Evolutionary conservation across 2,888 invertebrate species (phyloP), one percentile per base, ranked within the genome.

Genomic region (Amaurobius ferox): DNA sequence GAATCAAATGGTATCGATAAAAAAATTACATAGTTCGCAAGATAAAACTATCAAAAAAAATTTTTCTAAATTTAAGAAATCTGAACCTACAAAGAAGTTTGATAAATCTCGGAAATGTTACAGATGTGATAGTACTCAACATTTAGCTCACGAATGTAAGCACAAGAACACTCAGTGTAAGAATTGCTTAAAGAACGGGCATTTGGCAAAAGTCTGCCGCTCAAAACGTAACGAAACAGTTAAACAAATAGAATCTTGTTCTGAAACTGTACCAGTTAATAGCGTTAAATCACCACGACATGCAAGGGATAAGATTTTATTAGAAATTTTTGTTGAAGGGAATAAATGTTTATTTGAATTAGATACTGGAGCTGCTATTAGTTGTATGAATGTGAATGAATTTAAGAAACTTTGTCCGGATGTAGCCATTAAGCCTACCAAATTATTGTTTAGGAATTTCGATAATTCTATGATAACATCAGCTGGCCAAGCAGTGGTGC

Each of bases 201-300:
- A 74, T 74, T 74, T 74, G 74, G 74, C 74, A 74, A 74, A 74
- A 74, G 74, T 74, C 74, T 74, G 62, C 74, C 74, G 62, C 64
- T 74, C 74, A 74, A 74, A 74, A 74, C 74, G 74, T 74, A 74
- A 74, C 74, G 64, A 74, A 74, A 74, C 74, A 74, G 74, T 74
- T 74, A 74, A 74, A 74, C 74, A 74, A 74, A 74, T 74, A 74
- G 74, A 74, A 74, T 74, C 74, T 74, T 74, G 64, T 74, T 74
- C 40, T 74, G 74, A 74, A 74, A 74, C 74, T 74, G 74, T 74
- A 74, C 74, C 74, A 74, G 64, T 74, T 74, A 74, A 74, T 74
- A 74, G 74, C 74, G 32, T 74, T 74, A 74, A 74, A 74, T 74
- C 74, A 74, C 74, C 74, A 74, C 74, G 74, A 74, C 74, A 74